These are phyloP conservation scores for Diarsia dahlii DNA, from an alignment of 2,888 invertebrate species.

Conservation along the genomic window DNA sequence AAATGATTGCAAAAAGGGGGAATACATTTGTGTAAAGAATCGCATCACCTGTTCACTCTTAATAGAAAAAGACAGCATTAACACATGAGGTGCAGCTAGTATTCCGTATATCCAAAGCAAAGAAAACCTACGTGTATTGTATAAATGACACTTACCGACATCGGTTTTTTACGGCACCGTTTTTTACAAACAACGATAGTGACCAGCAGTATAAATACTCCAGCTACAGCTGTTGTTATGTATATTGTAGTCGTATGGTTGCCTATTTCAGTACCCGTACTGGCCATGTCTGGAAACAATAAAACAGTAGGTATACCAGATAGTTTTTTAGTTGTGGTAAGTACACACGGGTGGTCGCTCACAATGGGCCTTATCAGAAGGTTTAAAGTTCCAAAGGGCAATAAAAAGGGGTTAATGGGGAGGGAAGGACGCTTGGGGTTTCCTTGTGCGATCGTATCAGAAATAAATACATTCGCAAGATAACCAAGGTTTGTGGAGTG, in stretches of 20 bases:
- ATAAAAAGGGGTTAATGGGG: too few relatives aligned
- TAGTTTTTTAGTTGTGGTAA: neutral
- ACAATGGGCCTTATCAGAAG: too few relatives aligned
- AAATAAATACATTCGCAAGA: too few relatives aligned
- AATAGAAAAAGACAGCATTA: neutral
- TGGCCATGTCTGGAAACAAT: slow-evolving; percentile 18
- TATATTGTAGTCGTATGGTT: neutral
- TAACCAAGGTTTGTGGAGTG: too few relatives aligned
- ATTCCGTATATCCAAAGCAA: neutral
- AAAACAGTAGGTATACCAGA: neutral
- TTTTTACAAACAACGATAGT: slow-evolving; percentile 9
- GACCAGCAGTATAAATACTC: neutral
- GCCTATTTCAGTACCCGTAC: too few relatives aligned
- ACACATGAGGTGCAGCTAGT: neutral
- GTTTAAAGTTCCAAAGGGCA: too few relatives aligned
- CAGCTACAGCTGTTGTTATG: neutral
- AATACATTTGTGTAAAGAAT: too few relatives aligned
- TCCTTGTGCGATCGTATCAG: too few relatives aligned
- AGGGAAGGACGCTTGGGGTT: too few relatives aligned
- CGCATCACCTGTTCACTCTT: too few relatives aligned
- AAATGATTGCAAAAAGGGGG: too few relatives aligned
- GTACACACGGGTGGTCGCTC: neutral
- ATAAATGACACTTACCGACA: slow-evolving; percentile 19
- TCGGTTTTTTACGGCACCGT: slow-evolving; percentile 4
- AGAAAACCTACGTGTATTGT: neutral